A percentile compares a stretch with the other conserved stretches of the same genome.
Conservation (phyloP, 2,113 vertebrate species). For the Etia nguti region DNA sequence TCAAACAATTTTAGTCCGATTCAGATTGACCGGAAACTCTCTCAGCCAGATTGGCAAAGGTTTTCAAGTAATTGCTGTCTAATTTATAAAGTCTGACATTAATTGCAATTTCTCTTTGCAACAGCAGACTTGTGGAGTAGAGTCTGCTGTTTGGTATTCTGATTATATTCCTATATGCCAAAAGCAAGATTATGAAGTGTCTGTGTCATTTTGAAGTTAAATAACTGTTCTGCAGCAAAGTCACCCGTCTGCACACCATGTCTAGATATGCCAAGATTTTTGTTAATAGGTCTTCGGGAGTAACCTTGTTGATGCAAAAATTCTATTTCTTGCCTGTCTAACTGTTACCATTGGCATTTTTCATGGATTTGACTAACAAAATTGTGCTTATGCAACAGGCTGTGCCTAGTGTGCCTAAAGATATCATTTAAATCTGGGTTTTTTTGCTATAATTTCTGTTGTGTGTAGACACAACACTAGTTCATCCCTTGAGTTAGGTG, state of each 20-base stretch:
- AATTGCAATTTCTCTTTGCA: not conserved
- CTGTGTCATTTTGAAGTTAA: not conserved
- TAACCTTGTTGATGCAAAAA: not conserved
- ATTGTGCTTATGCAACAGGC: not conserved
- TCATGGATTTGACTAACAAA: not conserved
- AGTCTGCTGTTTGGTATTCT: not conserved
- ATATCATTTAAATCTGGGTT: not conserved
- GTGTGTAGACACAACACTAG: not conserved
- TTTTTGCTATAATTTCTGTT: not conserved
- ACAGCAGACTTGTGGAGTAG: not conserved
- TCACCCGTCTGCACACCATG: not conserved
- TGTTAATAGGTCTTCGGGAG: not conserved
- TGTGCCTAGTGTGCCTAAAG: not conserved
- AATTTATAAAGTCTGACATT: not conserved
- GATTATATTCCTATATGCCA: not conserved
- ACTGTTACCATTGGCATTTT: accelerated
- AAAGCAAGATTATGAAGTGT: not conserved
- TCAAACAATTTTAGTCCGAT: not conserved
- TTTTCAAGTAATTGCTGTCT: not conserved
- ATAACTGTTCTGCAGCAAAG: not conserved
- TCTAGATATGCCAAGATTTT: not conserved
- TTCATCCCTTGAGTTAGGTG: not conserved
- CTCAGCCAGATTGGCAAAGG: not conserved
- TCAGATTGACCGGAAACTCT: not conserved
- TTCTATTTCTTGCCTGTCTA: not conserved